Conservation (phyloP, 1,140 invertebrate genomes). For the Schlechtendalia chinensis region DNA sequence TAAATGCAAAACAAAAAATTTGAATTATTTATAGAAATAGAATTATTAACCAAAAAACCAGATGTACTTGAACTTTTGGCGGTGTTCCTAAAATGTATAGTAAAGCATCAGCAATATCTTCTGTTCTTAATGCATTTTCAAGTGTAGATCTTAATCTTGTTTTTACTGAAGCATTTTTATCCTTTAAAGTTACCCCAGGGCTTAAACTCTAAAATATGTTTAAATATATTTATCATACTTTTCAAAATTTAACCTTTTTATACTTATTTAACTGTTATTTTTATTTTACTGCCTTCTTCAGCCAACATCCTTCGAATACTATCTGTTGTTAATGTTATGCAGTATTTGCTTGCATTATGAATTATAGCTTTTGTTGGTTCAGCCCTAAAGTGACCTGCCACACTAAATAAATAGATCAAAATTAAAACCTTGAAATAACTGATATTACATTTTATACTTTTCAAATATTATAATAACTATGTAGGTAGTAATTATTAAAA, state of each 20-base stretch:
- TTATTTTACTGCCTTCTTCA: conserved; percentile 31
- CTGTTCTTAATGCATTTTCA: conserved; percentile 3
- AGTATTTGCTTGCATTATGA: conserved; percentile 39
- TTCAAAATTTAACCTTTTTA: background rate
- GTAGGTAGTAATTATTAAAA: too few species aligned
- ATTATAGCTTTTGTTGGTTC: conserved; percentile 40
- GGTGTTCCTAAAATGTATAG: conserved; percentile 45
- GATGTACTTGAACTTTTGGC: background rate
- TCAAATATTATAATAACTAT: too few species aligned
- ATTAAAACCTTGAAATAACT: too few species aligned
- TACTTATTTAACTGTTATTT: conserved; percentile 21
- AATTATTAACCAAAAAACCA: background rate
- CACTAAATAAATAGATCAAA: conserved; percentile 1
- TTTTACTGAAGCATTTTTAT: background rate
- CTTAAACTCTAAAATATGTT: conserved; percentile 11
- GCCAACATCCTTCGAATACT: conserved; percentile 32
- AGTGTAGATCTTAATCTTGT: background rate
- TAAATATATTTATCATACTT: background rate
- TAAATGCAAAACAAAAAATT: background rate
- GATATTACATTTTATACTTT: too few species aligned
- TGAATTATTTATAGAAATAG: background rate
- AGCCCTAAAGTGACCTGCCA: conserved; percentile 22
- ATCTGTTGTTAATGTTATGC: conserved; percentile 33
- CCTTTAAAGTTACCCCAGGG: background rate
- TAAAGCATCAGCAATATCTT: conserved; percentile 37